These are phyloP conservation scores for Pungitius pungitius DNA, from an alignment of 2,113 vertebrate genomes.

Conservation along the genomic window DNA sequence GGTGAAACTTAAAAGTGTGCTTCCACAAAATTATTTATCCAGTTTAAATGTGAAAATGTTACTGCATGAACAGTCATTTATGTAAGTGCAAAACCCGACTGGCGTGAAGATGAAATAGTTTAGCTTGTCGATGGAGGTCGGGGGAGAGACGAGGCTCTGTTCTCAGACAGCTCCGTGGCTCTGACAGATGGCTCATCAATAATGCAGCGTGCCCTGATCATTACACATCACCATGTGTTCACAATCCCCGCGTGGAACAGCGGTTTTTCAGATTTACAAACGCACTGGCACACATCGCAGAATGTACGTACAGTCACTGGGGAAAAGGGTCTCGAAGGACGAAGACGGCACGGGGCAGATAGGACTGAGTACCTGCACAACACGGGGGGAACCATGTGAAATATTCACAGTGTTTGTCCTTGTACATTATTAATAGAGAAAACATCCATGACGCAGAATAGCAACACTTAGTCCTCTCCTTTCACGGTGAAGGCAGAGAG, in stretches of 20 bases:
- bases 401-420: constrained; percentile 34
- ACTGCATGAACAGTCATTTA: neutral
- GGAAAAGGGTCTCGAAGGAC: neutral
- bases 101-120: constrained; percentile 17
- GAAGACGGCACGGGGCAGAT: neutral
- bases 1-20: neutral
- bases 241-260: constrained; percentile 54
- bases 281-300: constrained; percentile 42
- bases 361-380: neutral
- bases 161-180: constrained; percentile 33
- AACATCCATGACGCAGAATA: constrained; percentile 47
- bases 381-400: constrained; percentile 7
- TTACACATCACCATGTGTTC: constrained; percentile 64
- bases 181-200: constrained; percentile 77
- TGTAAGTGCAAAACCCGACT: neutral
- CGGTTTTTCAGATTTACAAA: constrained; percentile 57
- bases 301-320: constrained; percentile 28
- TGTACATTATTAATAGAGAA: constrained; percentile 46
- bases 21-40: neutral
- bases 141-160: constrained; percentile 17
- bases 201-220: constrained; percentile 68
- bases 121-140: constrained; percentile 31
- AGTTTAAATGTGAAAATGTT: neutral
- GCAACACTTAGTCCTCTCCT: constrained; percentile 18
- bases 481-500: constrained; percentile 32